Base-by-base conservation (phyloP, 2,888 invertebrate genomes). In the Bembecia ichneumoniformis region DNA sequence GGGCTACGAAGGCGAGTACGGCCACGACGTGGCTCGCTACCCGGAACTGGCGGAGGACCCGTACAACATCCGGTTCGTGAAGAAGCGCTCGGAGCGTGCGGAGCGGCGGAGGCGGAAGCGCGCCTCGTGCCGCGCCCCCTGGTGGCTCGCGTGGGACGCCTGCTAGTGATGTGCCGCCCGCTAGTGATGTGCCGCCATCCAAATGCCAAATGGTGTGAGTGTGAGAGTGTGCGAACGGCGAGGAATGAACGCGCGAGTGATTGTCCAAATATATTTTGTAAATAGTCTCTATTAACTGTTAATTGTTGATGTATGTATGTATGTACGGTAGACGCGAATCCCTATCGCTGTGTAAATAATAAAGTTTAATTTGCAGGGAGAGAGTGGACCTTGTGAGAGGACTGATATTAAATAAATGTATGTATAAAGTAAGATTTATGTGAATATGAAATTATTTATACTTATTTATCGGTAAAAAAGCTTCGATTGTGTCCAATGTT, bases 11-110 rank as follows among this genome's bases (percentile, higher is more conserved):
- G 96, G 95, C 52, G 95, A 96, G 70, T 97, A 96, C 84, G 93
- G 95, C 60, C 96, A 97, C 80, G 96, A 96, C 72, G 94, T 96
- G 35, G 92, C 93, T 62, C 88, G 92, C 53, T 97, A 96, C 84
- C 97, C 97, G 0, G 96, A 97, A 75, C 89, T 98, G 49, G 96
- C 97, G 49, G 98, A 98, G 82, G 98, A 98, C 87, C 97, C 97
- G 5, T 96, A 95, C 87, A 98, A 98, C 84, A 92, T 98, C 55
- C 91, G 94, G 68, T 96, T 97, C 74, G 90, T 94, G 43, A 96
- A 95, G 83, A 94, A 94, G 79, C 91, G 93, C 64, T 88, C 89
- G 34, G 92, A 92, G 57, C 89, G 91, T 60, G 89, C 91, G 54
- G 92, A 93, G 73, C 91, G 92, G 55, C 88, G 93, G 55, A 90